Conservation (phyloP, 2,113 vertebrate species). For the Dasyprocta punctata region DNA sequence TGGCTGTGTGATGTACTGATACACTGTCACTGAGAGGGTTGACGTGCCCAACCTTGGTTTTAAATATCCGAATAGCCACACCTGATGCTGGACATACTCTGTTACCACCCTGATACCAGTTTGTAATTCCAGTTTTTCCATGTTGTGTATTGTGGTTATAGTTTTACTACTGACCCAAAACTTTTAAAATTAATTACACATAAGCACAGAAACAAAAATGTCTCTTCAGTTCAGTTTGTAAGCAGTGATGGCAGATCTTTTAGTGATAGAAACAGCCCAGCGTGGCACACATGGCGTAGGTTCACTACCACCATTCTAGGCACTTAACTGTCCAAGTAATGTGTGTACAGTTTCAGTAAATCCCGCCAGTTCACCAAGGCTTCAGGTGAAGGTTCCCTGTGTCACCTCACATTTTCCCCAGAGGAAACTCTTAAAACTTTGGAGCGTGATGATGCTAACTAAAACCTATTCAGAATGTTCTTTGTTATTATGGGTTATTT, state of each 20-base stretch:
- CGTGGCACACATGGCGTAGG: background rate
- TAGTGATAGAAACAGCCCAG: background rate
- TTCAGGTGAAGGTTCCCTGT: background rate
- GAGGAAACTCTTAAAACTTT: background rate
- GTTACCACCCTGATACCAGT: background rate
- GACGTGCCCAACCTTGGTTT: background rate
- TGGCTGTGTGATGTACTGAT: accelerated
- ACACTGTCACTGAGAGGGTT: background rate
- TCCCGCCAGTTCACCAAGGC: background rate
- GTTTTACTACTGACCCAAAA: background rate
- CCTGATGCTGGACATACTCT: background rate
- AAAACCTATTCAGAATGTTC: background rate
- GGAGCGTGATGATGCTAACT: background rate
- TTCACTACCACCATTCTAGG: background rate
- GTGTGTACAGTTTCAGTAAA: background rate
- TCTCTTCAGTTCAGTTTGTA: background rate
- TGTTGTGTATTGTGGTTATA: background rate
- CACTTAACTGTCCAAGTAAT: background rate
- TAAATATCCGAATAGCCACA: background rate
- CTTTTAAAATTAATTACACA: background rate
- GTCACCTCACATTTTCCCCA: background rate
- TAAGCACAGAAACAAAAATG: background rate
- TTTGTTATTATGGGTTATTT: background rate
- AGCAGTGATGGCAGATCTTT: background rate
- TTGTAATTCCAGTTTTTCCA: background rate